These are phyloP conservation scores for Oncorhynchus nerka DNA, from an alignment of 2,113 vertebrate genomes.

Conservation along the genomic window DNA sequence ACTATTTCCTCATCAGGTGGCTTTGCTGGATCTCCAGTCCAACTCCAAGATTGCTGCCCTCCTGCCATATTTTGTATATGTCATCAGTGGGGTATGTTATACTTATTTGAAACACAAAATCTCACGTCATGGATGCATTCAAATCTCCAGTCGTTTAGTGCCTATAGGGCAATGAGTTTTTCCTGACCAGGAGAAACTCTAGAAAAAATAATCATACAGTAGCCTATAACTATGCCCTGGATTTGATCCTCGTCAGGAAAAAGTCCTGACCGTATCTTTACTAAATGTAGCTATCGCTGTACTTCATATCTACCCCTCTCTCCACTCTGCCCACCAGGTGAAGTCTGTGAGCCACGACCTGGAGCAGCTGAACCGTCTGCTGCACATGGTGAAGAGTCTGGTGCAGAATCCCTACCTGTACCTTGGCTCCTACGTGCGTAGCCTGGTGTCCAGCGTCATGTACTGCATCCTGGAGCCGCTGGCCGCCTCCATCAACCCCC, in stretches of 20 bases:
- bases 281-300: neutral
- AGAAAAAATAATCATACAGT: too few relatives aligned
- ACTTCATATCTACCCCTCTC: too few relatives aligned
- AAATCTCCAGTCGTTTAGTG: neutral
- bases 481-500: constrained; percentile 91
- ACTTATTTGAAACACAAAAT: neutral
- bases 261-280: too few relatives aligned
- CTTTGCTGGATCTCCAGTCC: constrained; percentile 88
- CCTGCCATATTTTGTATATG: constrained; percentile 90
- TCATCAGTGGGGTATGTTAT: constrained; percentile 86
- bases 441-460: constrained; percentile 88
- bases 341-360: constrained; percentile 92
- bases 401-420: constrained; percentile 89
- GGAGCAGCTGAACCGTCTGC: constrained; percentile 85
- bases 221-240: too few relatives aligned
- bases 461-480: constrained; percentile 92
- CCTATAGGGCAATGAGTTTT: too few relatives aligned
- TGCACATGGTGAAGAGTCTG: constrained; percentile 89
- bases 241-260: too few relatives aligned
- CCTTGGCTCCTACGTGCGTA: constrained; percentile 87
- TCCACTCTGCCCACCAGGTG: constrained; percentile 68
- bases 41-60: constrained; percentile 91
- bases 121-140: neutral
- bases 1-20: constrained; percentile 69
- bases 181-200: too few relatives aligned